These are phyloP conservation scores for Ophraella communa DNA, from an alignment of 2,888 invertebrate species.

Conservation along the genomic window DNA sequence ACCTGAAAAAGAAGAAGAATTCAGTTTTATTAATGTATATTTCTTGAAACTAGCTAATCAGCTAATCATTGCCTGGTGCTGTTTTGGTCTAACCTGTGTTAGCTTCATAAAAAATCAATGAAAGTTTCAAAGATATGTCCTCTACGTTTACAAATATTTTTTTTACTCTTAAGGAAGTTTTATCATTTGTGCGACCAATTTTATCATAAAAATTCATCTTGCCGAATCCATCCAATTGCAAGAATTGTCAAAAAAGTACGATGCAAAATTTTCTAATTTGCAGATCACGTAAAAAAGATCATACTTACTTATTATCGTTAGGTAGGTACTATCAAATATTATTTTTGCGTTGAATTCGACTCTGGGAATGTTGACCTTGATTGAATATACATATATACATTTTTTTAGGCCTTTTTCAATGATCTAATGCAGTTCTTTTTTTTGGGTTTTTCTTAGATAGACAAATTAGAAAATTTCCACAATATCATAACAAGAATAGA, in stretches of 20 bases:
- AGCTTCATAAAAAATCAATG: neutral
- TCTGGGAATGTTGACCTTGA: neutral
- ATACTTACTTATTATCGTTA: too few relatives aligned
- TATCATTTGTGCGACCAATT: constrained; percentile 30
- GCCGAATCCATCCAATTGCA: constrained; percentile 26
- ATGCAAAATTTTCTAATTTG: constrained; percentile 1
- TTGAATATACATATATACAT: neutral
- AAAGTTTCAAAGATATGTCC: constrained; percentile 23
- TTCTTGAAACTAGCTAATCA: too few relatives aligned
- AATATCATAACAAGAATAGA: constrained; percentile 32
- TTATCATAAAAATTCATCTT: constrained; percentile 26
- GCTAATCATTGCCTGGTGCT: too few relatives aligned
- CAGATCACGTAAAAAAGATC: neutral
- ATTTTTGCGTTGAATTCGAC: too few relatives aligned
- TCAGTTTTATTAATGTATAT: too few relatives aligned
- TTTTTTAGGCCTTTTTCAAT: neutral
- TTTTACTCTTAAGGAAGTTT: constrained; percentile 11
- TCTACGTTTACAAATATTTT: constrained; percentile 21
- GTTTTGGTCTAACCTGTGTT: neutral
- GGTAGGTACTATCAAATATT: too few relatives aligned
- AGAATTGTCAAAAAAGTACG: constrained; percentile 29
- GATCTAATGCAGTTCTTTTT: too few relatives aligned
- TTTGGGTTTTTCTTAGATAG: neutral
- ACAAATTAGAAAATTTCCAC: constrained; percentile 3
- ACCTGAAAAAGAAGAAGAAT: too few relatives aligned